Evolutionary conservation across 2,888 invertebrate genomes (phyloP).

Genomic region (Tenthredo amoena): DNA sequence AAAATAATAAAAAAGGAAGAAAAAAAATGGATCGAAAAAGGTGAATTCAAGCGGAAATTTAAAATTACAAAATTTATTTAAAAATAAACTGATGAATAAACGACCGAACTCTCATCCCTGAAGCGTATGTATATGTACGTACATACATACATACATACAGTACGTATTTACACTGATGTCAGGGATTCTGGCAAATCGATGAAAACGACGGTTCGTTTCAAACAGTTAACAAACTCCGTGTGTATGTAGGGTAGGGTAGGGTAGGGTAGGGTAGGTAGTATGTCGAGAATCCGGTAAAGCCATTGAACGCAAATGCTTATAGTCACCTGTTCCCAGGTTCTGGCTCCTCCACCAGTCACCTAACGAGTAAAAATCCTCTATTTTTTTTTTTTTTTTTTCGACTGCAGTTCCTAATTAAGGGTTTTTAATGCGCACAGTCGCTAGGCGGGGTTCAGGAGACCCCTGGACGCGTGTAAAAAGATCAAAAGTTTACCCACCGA

Average conservation of each 20-base stretch:
- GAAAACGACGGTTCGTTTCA: not conserved
- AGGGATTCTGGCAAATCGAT: not conserved
- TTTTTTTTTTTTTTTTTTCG: not conserved
- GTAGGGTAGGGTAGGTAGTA: not conserved
- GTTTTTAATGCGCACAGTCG: conserved; percentile 29
- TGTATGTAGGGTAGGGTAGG: not conserved
- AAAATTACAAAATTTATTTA: not conserved
- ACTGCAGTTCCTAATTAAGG: conserved; percentile 48
- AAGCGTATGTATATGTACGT: not conserved
- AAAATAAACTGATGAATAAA: not conserved
- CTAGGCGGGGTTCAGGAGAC: not conserved
- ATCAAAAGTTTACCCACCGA: conserved; percentile 27
- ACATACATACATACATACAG: not conserved
- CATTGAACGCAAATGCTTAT: conserved; percentile 35
- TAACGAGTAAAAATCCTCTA: conserved; percentile 44
- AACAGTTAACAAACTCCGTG: not conserved
- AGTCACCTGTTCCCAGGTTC: not conserved
- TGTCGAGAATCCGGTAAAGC: not conserved
- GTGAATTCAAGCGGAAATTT: not conserved
- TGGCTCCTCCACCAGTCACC: not conserved
- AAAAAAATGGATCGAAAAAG: not conserved
- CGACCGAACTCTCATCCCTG: not conserved
- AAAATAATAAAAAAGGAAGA: too few species aligned
- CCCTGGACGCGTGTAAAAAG: conserved; percentile 32
- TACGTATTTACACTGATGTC: not conserved